Conservation (phyloP, 2,113 vertebrate species). For the Crotalus helleri region DNA sequence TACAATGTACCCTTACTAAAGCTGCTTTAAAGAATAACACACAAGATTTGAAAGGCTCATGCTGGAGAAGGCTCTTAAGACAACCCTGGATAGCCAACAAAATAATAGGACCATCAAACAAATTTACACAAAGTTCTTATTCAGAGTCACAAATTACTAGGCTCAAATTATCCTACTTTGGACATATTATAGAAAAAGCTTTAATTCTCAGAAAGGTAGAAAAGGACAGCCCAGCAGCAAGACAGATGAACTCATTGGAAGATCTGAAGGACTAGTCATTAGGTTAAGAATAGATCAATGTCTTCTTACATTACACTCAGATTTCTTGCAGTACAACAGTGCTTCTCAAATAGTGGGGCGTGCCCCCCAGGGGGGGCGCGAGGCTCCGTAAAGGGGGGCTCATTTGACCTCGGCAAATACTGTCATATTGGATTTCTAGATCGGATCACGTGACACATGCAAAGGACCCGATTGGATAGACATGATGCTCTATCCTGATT, state of each 20-base stretch:
- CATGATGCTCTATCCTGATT: too few species aligned
- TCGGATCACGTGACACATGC: too few species aligned
- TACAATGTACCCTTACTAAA: neutral
- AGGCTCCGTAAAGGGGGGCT: too few species aligned
- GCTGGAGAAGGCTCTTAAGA: neutral
- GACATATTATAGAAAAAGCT: neutral
- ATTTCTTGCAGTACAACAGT: neutral
- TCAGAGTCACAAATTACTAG: neutral
- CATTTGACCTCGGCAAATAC: too few species aligned
- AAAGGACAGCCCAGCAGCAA: neutral
- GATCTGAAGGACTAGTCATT: neutral
- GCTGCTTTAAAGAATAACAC: neutral
- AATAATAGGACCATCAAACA: neutral
- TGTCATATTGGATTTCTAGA: too few species aligned
- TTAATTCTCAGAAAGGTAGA: neutral
- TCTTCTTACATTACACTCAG: neutral
- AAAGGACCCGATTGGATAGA: too few species aligned
- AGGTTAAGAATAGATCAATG: neutral
- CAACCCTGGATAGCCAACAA: neutral
- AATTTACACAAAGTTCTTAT: neutral
- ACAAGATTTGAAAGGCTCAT: neutral
- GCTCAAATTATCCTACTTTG: neutral
- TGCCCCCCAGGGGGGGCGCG: too few species aligned
- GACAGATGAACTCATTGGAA: neutral
- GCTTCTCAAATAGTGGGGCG: too few species aligned